A percentile compares a stretch with the other conserved stretches of the same genome.
Evolutionary conservation across 2,888 invertebrate genomes (phyloP).

Genomic region (Drosophila meridiana): DNA sequence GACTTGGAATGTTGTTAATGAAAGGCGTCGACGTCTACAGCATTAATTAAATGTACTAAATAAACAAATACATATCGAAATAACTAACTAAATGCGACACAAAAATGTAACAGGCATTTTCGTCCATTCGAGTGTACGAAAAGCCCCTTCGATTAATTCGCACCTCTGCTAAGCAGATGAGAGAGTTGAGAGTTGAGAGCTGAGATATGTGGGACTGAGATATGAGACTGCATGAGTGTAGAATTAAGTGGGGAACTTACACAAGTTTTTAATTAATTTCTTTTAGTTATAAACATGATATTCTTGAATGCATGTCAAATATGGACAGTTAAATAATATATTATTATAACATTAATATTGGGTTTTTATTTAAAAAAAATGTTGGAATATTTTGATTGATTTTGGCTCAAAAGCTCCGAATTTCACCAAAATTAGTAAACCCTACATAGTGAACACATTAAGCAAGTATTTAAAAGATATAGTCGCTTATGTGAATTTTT

Average conservation of each 20-base stretch:
- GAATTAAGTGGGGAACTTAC: background rate
- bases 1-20: conserved; percentile 69
- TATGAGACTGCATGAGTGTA: background rate
- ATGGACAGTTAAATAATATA: too few relatives aligned
- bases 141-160: conserved; percentile 25
- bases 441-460: too few relatives aligned
- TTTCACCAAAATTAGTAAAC: too few relatives aligned
- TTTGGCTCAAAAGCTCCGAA: too few relatives aligned
- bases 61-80: conserved; percentile 58
- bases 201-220: background rate
- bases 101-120: conserved; percentile 14
- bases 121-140: background rate
- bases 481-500: too few relatives aligned
- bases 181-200: background rate
- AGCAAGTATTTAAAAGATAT: too few relatives aligned
- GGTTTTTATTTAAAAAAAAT: too few relatives aligned
- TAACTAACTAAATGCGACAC: conserved; percentile 2
- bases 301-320: too few relatives aligned
- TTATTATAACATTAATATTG: too few relatives aligned
- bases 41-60: conserved; percentile 71
- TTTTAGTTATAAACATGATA: background rate
- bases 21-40: conserved; percentile 49
- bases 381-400: too few relatives aligned
- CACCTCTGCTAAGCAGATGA: conserved; percentile 20
- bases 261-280: background rate